Evolutionary conservation across 2,888 invertebrate species (phyloP).

Genomic region (Ametastegia equiseti): DNA sequence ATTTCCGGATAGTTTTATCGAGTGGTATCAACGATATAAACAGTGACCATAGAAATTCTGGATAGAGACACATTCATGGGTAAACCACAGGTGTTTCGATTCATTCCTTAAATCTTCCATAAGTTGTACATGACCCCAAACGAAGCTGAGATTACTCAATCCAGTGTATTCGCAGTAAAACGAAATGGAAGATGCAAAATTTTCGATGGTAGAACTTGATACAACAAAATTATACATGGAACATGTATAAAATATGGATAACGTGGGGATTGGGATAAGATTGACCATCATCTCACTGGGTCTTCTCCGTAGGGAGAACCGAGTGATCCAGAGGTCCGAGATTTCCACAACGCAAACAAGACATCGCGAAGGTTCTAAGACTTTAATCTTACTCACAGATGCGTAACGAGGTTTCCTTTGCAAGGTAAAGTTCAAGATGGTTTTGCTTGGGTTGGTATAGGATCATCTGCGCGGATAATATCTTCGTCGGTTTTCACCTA

Average conservation of each 20-base stretch:
- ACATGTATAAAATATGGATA: too few species aligned
- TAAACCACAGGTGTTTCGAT: too few species aligned
- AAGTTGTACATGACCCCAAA: too few species aligned
- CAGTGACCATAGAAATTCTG: too few species aligned
- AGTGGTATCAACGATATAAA: too few species aligned
- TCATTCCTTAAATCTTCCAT: too few species aligned
- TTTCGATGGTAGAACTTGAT: too few species aligned
- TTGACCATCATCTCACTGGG: not conserved
- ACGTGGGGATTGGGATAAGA: not conserved
- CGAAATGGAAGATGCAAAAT: not conserved
- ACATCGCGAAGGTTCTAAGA: not conserved
- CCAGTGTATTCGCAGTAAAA: too few species aligned
- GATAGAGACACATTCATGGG: too few species aligned
- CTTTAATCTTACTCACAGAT: not conserved
- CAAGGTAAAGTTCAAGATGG: not conserved
- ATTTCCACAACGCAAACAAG: not conserved
- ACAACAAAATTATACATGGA: too few species aligned
- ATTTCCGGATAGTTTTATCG: too few species aligned
- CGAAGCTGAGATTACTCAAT: too few species aligned
- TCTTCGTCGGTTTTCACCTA: not conserved
- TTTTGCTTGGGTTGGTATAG: not conserved
- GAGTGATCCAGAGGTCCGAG: not conserved
- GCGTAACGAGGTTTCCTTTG: not conserved
- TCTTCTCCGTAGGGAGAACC: not conserved
- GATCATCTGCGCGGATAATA: not conserved